phyloP scores from a whole-genome alignment of 1,140 invertebrate species.

The Galleria mellonella region DNA sequence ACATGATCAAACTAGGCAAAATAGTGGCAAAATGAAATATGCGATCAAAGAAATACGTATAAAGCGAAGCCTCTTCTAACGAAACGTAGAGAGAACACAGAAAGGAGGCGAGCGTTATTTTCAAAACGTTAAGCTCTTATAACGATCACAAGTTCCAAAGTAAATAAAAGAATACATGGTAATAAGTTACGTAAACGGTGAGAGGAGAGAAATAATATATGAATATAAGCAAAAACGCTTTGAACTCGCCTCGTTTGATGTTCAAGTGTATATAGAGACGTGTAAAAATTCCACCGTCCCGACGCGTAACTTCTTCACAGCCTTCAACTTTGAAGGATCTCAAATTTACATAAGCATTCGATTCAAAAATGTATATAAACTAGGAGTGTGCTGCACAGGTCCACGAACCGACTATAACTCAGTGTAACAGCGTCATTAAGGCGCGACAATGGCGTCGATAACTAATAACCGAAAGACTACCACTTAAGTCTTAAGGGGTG shows the following conservation, averaged over 20 bases:
- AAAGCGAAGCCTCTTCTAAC: neutral
- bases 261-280: conserved; percentile 37
- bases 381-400: conserved; percentile 26
- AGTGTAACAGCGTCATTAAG: conserved; percentile 44
- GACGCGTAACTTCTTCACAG: conserved; percentile 17
- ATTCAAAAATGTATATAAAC: conserved; percentile 48
- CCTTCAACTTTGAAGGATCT: conserved; percentile 22
- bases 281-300: conserved; percentile 29
- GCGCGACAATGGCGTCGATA: conserved; percentile 35
- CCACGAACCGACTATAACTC: conserved; percentile 39
- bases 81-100: neutral
- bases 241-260: conserved; percentile 55
- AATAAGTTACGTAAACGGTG: conserved; percentile 40
- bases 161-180: conserved; percentile 35
- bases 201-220: conserved; percentile 41
- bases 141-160: conserved; percentile 28
- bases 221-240: conserved; percentile 56
- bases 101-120: conserved; percentile 3
- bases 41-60: neutral
- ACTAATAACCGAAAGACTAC: conserved; percentile 48
- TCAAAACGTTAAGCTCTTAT: conserved; percentile 4
- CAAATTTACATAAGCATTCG: conserved; percentile 52
- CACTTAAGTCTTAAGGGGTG: conserved; percentile 48
- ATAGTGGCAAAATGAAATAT: neutral
- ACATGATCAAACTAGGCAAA: no score